Base-by-base conservation (phyloP, 2,113 vertebrate species). In the Picathartes gymnocephalus region DNA sequence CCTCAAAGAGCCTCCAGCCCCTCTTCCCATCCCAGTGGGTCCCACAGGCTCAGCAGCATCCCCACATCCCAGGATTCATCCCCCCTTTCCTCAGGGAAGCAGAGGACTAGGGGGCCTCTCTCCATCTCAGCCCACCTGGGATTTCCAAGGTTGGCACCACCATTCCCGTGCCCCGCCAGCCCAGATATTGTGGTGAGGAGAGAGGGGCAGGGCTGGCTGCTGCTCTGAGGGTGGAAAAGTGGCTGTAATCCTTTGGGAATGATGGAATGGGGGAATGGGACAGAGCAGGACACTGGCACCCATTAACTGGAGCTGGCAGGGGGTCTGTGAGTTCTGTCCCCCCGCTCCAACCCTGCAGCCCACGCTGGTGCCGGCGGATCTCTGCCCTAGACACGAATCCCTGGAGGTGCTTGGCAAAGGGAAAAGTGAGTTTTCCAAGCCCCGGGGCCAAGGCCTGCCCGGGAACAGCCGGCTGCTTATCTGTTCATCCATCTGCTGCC, bases 401-500 rank as follows among this genome's bases (percentile, higher is more conserved):
- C 76, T 10, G 3, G 1, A 5, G 58, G 47, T 4, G 8, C 35
- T 61, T 82, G 68, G 69, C 58, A 54, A 48, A 56, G 58, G 64
- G 53, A 77, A 65, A 9, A 37, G 0, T 0, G 78, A 69, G 19
- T 76, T 94, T 87, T 60, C 31, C 78, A 50, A 85, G 48, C 24
- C 61, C 42, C 39, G 6, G 47, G 53, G 35, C 57, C 60, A 33
- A 27, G 0, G 1, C 48, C 72, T 50, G 77, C 58, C 81, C 14
- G 13, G 4, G 1, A 74, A 42, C 68, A 86, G 68, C 15, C 10
- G 2, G 70, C 51, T 71, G 76, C 19, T 76, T 95, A 96, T 95
- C 93, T 87, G 73, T 56, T 82, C 90, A 92, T 96, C 98, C 98
- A 98, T 76, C 97, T 97, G 87, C 92, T 97, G 88, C 92, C 93